Evolutionary conservation across 2,888 invertebrate species (phyloP), one percentile per base, ranked within the genome.

Genomic region (Nomada ruficornis): DNA sequence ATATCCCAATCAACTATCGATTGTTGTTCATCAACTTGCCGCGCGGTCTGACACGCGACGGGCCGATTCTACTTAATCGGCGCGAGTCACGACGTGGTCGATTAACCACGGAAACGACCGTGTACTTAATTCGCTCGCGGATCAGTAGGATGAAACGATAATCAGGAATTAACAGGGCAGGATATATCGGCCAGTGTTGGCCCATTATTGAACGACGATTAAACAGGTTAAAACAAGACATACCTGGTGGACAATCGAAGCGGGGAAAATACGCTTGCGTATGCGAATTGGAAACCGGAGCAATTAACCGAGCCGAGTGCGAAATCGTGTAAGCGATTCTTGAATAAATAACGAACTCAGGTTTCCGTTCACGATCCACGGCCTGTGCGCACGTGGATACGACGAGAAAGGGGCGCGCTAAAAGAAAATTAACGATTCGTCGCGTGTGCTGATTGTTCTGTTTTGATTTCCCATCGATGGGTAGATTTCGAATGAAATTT

Each of bases 281-380:
- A n/a, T 26, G 67, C 72, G 36, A 42, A 63, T 47, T 23, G 54
- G 62, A 52, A 69, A 54, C 20, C 13, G 57, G 23, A 52, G 80
- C 73, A 80, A 81, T 81, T 81, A 70, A 69, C 74, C 36, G n/a
- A 29, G 4, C 60, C 59, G 69, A 80, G 54, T 70, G 81, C 59
- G 69, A 74, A 81, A 74, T 65, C 80, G 80, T 74, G 80, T 81
- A 74, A 74, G 74, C 80, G 69, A 81, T 69, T 65, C 60, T 65
- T 81, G 74, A 55, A 70, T 80, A 80, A 80, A 81, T 65, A 83
- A 54, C 29, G 13, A 18, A 4, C 29, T 18, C 36, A 54, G 64
- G 44, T 52, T 57, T 59, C 60, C n/a, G 20, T 42, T 42, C 10
- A 15, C 54, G 67, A 15, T n/a, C 42, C 36, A 60, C 18, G 18